Percentiles rank a stretch among this genome's conserved stretches.
These are phyloP conservation scores for Takifugu rubripes DNA, from an alignment of 2,797 vertebrate genomes.

Conservation along the genomic window DNA sequence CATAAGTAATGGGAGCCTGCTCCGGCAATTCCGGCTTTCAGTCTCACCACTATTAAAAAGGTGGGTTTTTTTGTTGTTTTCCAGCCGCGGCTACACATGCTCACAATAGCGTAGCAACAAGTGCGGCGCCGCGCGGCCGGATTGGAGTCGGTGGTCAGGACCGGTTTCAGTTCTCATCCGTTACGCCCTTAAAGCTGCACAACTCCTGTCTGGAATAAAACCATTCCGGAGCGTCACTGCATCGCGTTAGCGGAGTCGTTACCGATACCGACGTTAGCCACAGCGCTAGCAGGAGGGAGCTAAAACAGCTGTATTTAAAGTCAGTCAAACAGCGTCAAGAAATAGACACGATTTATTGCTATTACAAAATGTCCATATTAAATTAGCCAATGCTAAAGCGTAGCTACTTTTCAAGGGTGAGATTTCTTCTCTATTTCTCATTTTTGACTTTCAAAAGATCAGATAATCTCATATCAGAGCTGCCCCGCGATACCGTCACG, in stretches of 20 bases:
- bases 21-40: constrained; percentile 31
- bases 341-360: neutral
- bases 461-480: too few species aligned
- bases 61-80: neutral
- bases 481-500: too few species aligned
- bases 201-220: neutral
- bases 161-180: neutral
- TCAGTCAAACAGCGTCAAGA: constrained; percentile 23
- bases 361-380: too few species aligned
- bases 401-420: too few species aligned
- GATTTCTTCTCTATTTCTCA: too few species aligned
- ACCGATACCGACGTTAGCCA: too few species aligned
- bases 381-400: too few species aligned
- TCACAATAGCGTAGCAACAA: constrained; percentile 27
- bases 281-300: too few species aligned
- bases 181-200: constrained; percentile 20
- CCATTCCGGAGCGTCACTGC: too few species aligned
- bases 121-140: neutral
- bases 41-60: constrained; percentile 21
- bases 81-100: constrained; percentile 7
- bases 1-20: constrained; percentile 43
- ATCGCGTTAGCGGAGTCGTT: too few species aligned
- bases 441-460: too few species aligned
- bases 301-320: constrained; percentile 2
- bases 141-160: constrained; percentile 17